phyloP scores from a whole-genome alignment of 2,888 invertebrate genomes.

The Dryobotodes eremita region DNA sequence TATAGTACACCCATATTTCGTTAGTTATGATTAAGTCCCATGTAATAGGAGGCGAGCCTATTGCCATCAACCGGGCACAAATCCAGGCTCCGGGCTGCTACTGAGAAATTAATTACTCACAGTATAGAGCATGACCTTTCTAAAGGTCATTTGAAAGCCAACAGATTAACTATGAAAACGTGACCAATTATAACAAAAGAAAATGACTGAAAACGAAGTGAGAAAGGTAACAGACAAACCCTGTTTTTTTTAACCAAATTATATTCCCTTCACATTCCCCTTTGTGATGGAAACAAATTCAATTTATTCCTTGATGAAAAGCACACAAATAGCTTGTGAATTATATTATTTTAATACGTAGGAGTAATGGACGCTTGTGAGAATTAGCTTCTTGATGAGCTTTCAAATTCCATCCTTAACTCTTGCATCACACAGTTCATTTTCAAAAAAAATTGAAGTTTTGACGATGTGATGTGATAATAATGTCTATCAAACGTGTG shows the following conservation, averaged over 20 bases:
- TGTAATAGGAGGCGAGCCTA: no score
- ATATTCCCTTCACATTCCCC: slow-evolving; percentile 25
- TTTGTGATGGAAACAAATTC: slow-evolving; percentile 56
- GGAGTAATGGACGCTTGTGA: slow-evolving; percentile 38
- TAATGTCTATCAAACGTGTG: slow-evolving; percentile 21
- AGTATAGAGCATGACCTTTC: background rate
- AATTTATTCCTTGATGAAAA: slow-evolving; percentile 59
- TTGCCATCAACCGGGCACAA: no score
- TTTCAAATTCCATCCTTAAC: background rate
- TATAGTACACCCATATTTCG: no score
- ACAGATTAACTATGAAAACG: slow-evolving; percentile 11
- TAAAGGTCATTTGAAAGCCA: slow-evolving; percentile 9
- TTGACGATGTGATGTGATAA: slow-evolving; percentile 16
- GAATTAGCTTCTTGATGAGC: slow-evolving; percentile 38
- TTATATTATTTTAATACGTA: slow-evolving; percentile 52
- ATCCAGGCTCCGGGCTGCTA: no score
- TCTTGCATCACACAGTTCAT: background rate
- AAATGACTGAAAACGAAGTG: slow-evolving; percentile 12
- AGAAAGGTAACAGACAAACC: slow-evolving; percentile 29
- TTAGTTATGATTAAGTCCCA: no score
- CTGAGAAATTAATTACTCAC: no score
- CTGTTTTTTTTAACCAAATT: slow-evolving; percentile 51
- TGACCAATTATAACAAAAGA: slow-evolving; percentile 37
- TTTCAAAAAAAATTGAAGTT: background rate
- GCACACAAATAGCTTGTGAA: slow-evolving; percentile 42